These are phyloP conservation scores for Flabesymbios commensalis DNA, from an alignment of 2,888 invertebrate species.

Conservation along the genomic window DNA sequence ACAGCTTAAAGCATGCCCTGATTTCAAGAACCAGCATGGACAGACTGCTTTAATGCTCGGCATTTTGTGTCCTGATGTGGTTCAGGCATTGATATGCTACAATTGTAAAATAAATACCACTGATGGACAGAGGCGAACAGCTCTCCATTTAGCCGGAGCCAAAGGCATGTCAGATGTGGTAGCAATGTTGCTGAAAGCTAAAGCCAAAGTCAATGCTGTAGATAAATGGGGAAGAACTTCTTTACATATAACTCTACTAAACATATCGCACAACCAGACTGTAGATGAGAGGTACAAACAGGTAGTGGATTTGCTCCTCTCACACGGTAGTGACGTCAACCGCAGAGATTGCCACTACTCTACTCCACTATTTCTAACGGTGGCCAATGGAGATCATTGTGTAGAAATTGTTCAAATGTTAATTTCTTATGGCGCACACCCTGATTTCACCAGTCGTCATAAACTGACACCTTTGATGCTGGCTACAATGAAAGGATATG, in stretches of 20 bases:
- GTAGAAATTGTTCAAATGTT: conserved; percentile 11
- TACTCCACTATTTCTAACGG: conserved; percentile 24
- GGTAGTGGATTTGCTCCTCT: conserved; percentile 12
- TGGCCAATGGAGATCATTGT: conserved; percentile 7
- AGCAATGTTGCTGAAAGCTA: conserved; percentile 11
- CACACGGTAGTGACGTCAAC: conserved; percentile 13
- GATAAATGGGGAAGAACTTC: conserved; percentile 26
- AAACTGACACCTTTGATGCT: conserved; percentile 21
- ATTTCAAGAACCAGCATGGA: conserved; percentile 22
- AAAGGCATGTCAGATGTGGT: conserved; percentile 10
- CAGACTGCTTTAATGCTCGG: conserved; percentile 24
- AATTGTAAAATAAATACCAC: conserved; percentile 3
- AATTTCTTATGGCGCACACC: conserved; percentile 13
- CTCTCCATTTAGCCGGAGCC: conserved; percentile 17
- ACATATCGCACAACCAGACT: conserved; percentile 8
- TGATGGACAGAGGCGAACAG: conserved; percentile 12
- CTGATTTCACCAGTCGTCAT: conserved; percentile 15
- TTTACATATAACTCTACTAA: conserved; percentile 22
- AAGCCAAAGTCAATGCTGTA: conserved; percentile 8
- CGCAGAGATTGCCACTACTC: conserved; percentile 12
- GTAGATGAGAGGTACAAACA: background rate
- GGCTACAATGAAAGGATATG: conserved; percentile 19
- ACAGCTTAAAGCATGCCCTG: conserved; percentile 4
- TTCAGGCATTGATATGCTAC: conserved; percentile 8
- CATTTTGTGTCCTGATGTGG: conserved; percentile 4